Evolutionary conservation across 2,113 vertebrate genomes (phyloP).

Genomic region (Myiopsitta monachus): DNA sequence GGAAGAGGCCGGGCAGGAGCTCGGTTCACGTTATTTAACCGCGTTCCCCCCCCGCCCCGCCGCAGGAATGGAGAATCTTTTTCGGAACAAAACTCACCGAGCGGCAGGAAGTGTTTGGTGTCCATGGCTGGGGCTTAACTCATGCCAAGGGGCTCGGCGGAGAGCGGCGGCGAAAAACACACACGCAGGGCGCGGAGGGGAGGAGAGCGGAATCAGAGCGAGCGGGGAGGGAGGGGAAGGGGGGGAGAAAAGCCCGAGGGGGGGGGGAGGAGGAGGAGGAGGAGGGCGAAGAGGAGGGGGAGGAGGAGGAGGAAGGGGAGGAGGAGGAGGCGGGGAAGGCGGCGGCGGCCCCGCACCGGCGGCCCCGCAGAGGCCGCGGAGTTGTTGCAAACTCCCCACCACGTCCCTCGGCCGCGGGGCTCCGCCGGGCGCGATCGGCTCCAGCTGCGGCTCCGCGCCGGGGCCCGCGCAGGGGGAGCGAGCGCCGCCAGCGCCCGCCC

Average conservation of each 20-base stretch:
- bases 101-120: constrained; percentile 79
- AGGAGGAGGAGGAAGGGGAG: too few relatives aligned
- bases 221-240: not conserved
- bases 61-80: not conserved
- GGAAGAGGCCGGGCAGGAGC: not conserved
- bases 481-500: too few relatives aligned
- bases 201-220: not conserved
- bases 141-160: constrained; percentile 45
- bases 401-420: too few relatives aligned
- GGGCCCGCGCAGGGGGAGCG: too few relatives aligned
- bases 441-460: too few relatives aligned
- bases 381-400: too few relatives aligned
- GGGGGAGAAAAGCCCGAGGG: not conserved
- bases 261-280: too few relatives aligned
- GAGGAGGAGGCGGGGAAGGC: too few relatives aligned
- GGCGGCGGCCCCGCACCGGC: too few relatives aligned
- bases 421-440: too few relatives aligned
- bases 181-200: not conserved
- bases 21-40: not conserved
- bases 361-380: too few relatives aligned
- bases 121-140: constrained; percentile 71
- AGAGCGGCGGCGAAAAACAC: not conserved
- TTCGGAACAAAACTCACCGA: constrained; percentile 67
- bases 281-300: too few relatives aligned
- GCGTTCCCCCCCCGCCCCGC: not conserved